phyloP scores from a whole-genome alignment of 2,797 vertebrate genomes.

The Chaetophractus vellerosus region DNA sequence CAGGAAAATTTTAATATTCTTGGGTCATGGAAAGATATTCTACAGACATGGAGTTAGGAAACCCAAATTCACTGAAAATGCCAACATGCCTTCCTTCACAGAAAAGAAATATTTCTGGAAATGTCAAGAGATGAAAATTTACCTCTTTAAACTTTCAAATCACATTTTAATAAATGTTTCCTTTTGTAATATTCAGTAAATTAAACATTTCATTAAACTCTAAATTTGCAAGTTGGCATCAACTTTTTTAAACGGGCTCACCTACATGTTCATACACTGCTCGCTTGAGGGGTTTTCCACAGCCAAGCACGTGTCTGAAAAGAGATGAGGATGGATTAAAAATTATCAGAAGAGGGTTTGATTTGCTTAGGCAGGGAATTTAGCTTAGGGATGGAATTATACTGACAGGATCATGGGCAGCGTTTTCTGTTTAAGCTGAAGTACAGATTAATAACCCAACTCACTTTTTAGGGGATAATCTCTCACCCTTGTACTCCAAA shows the following conservation, averaged over 20 bases:
- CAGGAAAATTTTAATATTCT: background rate
- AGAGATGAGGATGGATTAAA: background rate
- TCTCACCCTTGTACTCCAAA: background rate
- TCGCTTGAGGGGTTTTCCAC: background rate
- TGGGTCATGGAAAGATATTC: background rate
- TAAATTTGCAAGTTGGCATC: constrained; percentile 26
- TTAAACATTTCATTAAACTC: constrained; percentile 71
- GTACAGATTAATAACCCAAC: background rate
- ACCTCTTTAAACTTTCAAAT: constrained; percentile 72
- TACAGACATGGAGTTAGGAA: background rate
- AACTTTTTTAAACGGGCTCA: background rate
- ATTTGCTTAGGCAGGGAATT: background rate
- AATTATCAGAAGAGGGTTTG: background rate
- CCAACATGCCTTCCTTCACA: background rate
- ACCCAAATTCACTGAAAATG: background rate
- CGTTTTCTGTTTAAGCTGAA: background rate
- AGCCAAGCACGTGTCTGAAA: background rate
- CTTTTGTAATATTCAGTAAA: constrained; percentile 16
- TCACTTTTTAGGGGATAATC: background rate
- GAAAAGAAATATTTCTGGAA: constrained; percentile 17
- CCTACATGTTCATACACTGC: background rate
- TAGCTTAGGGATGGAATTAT: background rate
- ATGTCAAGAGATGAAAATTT: constrained; percentile 23
- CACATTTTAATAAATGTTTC: constrained; percentile 60
- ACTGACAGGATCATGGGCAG: background rate